phyloP scores from a whole-genome alignment of 2,888 invertebrate genomes.

The Epinotia demarniana region DNA sequence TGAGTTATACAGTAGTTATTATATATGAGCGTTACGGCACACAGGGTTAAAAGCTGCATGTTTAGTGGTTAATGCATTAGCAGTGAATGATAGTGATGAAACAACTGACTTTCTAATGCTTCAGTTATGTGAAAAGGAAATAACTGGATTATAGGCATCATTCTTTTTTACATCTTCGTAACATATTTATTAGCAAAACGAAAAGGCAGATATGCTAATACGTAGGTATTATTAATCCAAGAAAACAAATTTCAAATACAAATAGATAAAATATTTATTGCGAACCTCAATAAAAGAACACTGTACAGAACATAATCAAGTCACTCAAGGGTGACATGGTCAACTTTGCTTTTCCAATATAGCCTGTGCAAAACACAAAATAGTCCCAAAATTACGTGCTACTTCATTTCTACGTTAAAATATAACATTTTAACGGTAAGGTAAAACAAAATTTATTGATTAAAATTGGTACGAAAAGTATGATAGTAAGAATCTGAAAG shows the following conservation, averaged over 20 bases:
- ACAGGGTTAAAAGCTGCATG: conserved; percentile 13
- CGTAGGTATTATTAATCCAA: no score
- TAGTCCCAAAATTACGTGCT: no score
- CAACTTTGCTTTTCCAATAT: no score
- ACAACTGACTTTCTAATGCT: conserved; percentile 44
- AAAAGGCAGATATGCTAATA: no score
- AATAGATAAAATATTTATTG: no score
- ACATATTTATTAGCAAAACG: background rate
- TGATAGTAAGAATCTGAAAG: background rate
- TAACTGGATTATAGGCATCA: background rate
- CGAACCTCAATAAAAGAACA: no score
- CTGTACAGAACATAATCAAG: no score
- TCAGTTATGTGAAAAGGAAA: conserved; percentile 43
- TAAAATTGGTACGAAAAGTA: background rate
- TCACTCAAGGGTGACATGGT: no score
- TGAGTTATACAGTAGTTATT: conserved; percentile 19
- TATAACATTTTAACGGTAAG: background rate
- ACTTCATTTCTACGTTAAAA: background rate
- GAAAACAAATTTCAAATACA: no score
- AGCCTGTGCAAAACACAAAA: background rate
- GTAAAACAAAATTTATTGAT: background rate
- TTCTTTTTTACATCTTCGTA: background rate
- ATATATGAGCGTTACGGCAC: conserved; percentile 19
- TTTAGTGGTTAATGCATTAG: conserved; percentile 2
- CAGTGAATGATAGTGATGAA: conserved; percentile 27